These are phyloP conservation scores for Sebastes oblongus DNA, from an alignment of 2,797 vertebrate species.

Conservation along the genomic window DNA sequence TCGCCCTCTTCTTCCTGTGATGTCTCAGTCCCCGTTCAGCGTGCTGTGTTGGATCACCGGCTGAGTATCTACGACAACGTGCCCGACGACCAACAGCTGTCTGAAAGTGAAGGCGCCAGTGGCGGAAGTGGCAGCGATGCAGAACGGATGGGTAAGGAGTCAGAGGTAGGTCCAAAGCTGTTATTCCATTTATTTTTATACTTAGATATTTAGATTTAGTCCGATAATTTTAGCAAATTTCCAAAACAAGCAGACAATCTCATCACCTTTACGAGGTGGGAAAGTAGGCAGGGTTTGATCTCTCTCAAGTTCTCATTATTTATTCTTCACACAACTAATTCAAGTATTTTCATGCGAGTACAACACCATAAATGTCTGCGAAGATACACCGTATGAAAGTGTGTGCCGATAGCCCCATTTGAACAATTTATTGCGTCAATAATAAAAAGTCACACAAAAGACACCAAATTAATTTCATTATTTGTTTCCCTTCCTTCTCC, in stretches of 20 bases:
- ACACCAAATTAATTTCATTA: background rate
- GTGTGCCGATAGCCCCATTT: background rate
- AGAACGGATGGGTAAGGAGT: conserved; percentile 29
- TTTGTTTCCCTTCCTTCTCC: too few relatives aligned
- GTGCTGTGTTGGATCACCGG: conserved; percentile 65
- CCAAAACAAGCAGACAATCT: background rate
- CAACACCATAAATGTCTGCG: background rate
- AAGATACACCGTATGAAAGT: background rate
- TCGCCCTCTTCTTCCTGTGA: background rate
- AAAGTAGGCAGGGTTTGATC: background rate
- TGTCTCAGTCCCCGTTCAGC: conserved; percentile 36
- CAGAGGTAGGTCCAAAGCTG: conserved; percentile 48
- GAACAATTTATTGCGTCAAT: background rate
- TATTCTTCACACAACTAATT: background rate
- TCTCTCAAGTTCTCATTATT: background rate
- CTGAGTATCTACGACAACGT: conserved; percentile 90
- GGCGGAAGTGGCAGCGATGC: conserved; percentile 29
- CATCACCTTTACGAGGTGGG: too few relatives aligned
- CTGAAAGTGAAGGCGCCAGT: conserved; percentile 34
- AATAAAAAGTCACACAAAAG: background rate
- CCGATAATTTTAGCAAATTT: background rate
- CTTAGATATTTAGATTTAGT: background rate
- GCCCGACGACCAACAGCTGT: conserved; percentile 60
- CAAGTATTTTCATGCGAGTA: background rate
- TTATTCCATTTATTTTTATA: background rate